Conservation (phyloP, 1,140 invertebrate species). For the Zaprionus capensis region DNA sequence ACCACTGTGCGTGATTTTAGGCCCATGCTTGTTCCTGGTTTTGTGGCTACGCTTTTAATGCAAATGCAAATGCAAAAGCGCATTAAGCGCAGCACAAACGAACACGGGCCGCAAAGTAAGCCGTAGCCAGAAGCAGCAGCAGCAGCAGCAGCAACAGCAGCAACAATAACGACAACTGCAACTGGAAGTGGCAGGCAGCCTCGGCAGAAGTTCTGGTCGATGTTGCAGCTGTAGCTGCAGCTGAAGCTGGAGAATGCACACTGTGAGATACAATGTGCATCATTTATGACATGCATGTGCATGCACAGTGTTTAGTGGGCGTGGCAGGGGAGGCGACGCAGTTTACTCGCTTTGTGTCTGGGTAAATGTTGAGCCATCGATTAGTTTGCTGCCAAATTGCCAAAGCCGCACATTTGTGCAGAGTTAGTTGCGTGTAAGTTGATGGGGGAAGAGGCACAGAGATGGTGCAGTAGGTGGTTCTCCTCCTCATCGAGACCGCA, state of each 20-base stretch:
- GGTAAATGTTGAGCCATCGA: conserved; percentile 77
- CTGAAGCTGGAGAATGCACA: conserved; percentile 31
- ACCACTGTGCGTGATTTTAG: conserved; percentile 53
- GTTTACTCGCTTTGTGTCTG: conserved; percentile 70
- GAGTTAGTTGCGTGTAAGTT: conserved; percentile 3
- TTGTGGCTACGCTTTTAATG: conserved; percentile 71
- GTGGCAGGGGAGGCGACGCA: conserved; percentile 26
- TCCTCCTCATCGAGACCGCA: not conserved
- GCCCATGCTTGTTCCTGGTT: conserved; percentile 14
- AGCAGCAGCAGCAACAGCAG: not conserved
- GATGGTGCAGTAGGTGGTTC: not conserved
- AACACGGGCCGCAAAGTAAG: conserved; percentile 65
- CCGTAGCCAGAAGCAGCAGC: conserved; percentile 23
- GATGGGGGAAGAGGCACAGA: no score
- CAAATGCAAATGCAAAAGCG: conserved; percentile 74
- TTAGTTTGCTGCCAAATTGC: conserved; percentile 73
- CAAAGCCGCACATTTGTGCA: conserved; percentile 65
- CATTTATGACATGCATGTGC: conserved; percentile 66
- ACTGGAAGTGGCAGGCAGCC: conserved; percentile 19
- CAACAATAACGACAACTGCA: not conserved
- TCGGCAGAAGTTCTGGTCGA: not conserved
- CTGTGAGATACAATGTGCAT: conserved; percentile 70
- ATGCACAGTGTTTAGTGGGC: conserved; percentile 16
- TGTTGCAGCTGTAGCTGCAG: conserved; percentile 14
- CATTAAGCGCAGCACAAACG: conserved; percentile 70